A percentile compares a stretch with the other conserved stretches of the same genome.
Conservation (phyloP, 2,888 invertebrate species). For the Acleris cristana region DNA sequence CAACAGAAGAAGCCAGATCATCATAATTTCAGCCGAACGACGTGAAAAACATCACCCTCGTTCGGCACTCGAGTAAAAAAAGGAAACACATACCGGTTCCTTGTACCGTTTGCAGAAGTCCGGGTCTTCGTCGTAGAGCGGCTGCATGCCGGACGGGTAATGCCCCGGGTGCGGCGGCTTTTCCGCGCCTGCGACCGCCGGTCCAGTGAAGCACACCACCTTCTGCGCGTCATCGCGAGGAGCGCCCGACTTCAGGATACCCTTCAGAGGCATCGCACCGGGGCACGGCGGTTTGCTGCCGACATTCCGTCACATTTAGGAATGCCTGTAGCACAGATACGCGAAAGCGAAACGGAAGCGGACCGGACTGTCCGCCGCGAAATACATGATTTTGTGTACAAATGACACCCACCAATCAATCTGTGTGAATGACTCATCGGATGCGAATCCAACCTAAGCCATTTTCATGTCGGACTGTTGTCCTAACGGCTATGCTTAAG, state of each 20-base stretch:
- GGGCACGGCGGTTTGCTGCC: conserved; percentile 69
- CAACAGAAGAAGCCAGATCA: no score
- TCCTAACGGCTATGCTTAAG: no score
- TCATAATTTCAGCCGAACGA: no score
- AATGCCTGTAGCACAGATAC: no score
- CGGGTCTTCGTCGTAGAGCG: conserved; percentile 62
- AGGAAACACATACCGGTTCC: conserved; percentile 54
- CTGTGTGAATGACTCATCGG: no score
- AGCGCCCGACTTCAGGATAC: conserved; percentile 71
- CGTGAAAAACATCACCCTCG: no score
- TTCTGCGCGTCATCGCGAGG: conserved; percentile 76
- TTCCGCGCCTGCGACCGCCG: conserved; percentile 62
- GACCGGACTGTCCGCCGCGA: no score
- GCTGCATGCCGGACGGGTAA: conserved; percentile 65
- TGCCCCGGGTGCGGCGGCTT: conserved; percentile 25
- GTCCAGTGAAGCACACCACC: conserved; percentile 77
- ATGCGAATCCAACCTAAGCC: no score
- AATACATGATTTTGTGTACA: no score
- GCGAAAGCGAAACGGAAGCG: no score
- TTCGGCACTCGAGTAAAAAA: not conserved
- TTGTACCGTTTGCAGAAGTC: conserved; percentile 67
- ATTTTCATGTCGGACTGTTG: no score
- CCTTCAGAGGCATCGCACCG: conserved; percentile 66
- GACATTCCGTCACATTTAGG: conserved; percentile 7
- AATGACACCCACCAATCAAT: no score